phyloP scores from a whole-genome alignment of 2,888 invertebrate species.

The Brachypterus glaber region DNA sequence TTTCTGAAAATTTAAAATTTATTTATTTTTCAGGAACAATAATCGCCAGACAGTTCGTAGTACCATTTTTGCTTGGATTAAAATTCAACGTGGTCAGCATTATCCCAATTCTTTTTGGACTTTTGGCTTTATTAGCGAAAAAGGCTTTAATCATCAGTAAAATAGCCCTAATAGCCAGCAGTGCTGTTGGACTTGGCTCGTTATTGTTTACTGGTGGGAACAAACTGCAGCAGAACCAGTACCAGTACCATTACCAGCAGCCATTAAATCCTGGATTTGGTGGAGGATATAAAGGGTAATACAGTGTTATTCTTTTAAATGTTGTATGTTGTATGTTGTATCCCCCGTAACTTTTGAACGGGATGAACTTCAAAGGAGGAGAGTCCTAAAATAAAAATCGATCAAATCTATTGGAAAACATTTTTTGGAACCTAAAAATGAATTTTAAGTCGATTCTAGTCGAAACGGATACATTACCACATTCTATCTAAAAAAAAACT shows the following conservation, averaged over 20 bases:
- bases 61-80: constrained; percentile 69
- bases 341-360: too few relatives aligned
- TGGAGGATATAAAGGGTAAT: constrained; percentile 9
- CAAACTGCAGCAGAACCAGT: constrained; percentile 9
- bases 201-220: constrained; percentile 29
- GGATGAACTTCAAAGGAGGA: too few relatives aligned
- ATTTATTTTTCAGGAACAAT: constrained; percentile 54
- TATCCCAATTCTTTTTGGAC: constrained; percentile 62
- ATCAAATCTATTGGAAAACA: too few relatives aligned
- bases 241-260: constrained; percentile 14
- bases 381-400: too few relatives aligned
- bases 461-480: too few relatives aligned
- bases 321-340: too few relatives aligned
- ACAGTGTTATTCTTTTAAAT: neutral
- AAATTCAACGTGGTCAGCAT: constrained; percentile 71
- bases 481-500: too few relatives aligned
- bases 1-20: too few relatives aligned
- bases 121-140: constrained; percentile 61
- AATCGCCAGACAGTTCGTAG: constrained; percentile 59
- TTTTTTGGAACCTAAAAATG: too few relatives aligned
- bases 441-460: too few relatives aligned
- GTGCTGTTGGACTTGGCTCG: constrained; percentile 53
- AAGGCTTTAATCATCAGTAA: constrained; percentile 70
- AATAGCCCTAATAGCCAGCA: constrained; percentile 59
- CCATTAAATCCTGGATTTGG: constrained; percentile 16